These are phyloP conservation scores for Amblyjoppa fuscipennis DNA, from an alignment of 2,888 invertebrate species.

Conservation along the genomic window DNA sequence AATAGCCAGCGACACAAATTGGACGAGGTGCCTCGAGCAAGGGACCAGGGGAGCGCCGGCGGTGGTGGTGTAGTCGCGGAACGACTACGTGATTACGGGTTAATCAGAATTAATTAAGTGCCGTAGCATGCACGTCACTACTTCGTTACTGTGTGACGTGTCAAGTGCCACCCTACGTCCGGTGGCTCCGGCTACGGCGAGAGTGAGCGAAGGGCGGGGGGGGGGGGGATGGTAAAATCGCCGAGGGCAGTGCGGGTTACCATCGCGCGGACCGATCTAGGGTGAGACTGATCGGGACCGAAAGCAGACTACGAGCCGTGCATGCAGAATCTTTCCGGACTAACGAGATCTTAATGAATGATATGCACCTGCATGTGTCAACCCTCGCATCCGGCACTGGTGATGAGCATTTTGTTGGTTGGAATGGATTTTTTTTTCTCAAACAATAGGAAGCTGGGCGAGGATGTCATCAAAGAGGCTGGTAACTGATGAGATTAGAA, in stretches of 20 bases:
- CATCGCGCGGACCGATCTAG: conserved; percentile 16
- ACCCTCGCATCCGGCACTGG: background rate
- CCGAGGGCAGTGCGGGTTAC: background rate
- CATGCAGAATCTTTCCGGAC: background rate
- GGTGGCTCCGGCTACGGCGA: conserved; percentile 66
- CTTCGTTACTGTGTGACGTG: conserved; percentile 84
- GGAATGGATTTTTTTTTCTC: background rate
- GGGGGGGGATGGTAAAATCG: background rate
- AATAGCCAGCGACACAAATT: conserved; percentile 83
- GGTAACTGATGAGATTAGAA: conserved; percentile 14
- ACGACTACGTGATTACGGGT: conserved; percentile 85
- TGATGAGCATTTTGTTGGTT: background rate
- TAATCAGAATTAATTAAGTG: conserved; percentile 85
- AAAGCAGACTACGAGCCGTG: conserved; percentile 24
- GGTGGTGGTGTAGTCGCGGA: conserved; percentile 71
- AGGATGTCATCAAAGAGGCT: background rate
- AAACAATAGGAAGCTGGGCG: background rate
- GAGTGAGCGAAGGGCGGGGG: background rate
- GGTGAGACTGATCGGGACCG: conserved; percentile 35
- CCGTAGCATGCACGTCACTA: conserved; percentile 84
- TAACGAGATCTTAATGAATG: conserved; percentile 81
- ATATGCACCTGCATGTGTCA: conserved; percentile 81
- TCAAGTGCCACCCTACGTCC: conserved; percentile 81
- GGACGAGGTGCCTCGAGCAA: conserved; percentile 75
- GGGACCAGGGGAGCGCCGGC: background rate